A percentile compares a stretch with the other conserved stretches of the same genome.
phyloP scores from a whole-genome alignment of 2,888 invertebrate genomes.

The Branchipolynoe longqiensis region DNA sequence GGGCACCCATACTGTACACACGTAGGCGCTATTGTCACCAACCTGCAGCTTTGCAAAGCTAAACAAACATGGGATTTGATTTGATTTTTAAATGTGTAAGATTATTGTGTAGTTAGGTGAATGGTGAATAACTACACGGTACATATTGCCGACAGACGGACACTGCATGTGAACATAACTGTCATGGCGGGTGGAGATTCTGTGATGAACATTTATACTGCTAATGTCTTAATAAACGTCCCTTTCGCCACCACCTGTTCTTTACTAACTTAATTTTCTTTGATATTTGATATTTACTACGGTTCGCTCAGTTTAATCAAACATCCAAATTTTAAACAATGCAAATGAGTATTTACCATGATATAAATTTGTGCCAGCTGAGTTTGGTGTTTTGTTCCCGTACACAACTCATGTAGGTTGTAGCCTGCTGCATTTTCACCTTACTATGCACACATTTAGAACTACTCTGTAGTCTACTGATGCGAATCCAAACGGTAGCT shows the following conservation, averaged over 20 bases:
- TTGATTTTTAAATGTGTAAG: background rate
- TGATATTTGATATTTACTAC: no score
- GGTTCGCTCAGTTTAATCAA: no score
- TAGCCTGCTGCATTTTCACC: no score
- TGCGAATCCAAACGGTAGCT: no score
- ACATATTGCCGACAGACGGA: background rate
- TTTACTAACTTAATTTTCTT: slow-evolving; percentile 1
- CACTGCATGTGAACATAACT: background rate
- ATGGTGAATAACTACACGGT: background rate
- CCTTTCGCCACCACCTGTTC: background rate
- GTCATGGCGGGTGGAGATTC: no score
- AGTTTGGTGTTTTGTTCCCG: background rate
- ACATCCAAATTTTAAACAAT: background rate
- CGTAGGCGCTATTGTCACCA: background rate
- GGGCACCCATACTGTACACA: slow-evolving; percentile 31
- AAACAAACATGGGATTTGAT: background rate
- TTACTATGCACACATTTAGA: no score
- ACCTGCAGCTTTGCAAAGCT: background rate
- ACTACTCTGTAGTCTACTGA: no score
- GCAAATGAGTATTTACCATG: no score
- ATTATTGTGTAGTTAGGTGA: background rate
- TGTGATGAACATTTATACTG: slow-evolving; percentile 39
- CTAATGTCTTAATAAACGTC: slow-evolving; percentile 45
- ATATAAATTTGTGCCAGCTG: background rate
- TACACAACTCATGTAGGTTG: background rate